phyloP scores from a whole-genome alignment of 2,113 vertebrate species.

The Electrona antarctica region DNA sequence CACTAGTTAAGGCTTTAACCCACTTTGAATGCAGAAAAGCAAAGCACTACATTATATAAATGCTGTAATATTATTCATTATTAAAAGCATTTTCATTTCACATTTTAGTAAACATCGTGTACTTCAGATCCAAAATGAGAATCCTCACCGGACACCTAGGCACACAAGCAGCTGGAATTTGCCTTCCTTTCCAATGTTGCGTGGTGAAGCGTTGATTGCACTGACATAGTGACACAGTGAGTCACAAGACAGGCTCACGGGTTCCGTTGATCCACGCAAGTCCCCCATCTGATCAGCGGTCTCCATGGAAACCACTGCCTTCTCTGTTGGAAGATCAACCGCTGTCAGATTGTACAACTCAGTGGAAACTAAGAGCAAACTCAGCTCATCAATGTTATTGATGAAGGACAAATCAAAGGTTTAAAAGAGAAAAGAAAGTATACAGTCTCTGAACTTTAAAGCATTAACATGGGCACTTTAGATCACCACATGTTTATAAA shows the following conservation, averaged over 20 bases:
- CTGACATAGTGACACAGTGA: conserved; percentile 91
- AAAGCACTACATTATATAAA: no score
- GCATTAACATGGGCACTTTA: not conserved
- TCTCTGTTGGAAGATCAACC: conserved; percentile 76
- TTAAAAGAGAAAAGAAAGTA: not conserved
- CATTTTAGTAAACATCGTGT: no score
- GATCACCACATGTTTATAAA: not conserved
- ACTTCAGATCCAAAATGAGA: not conserved
- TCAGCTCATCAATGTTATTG: not conserved
- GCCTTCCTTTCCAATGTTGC: conserved; percentile 96
- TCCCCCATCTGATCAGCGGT: conserved; percentile 88
- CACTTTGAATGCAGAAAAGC: no score
- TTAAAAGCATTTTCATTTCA: no score
- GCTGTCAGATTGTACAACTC: not conserved
- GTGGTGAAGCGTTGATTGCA: conserved; percentile 88
- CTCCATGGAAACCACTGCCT: conserved; percentile 88
- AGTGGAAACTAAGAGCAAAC: not conserved
- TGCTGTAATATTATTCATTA: no score
- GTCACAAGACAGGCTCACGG: conserved; percentile 82
- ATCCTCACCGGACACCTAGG: conserved; percentile 89
- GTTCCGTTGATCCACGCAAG: conserved; percentile 80
- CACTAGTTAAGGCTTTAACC: no score
- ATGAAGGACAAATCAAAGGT: not conserved
- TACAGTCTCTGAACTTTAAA: not conserved
- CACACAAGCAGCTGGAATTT: conserved; percentile 97